Percentiles rank a stretch among this genome's conserved stretches.
Evolutionary conservation across 2,797 vertebrate species (phyloP).

Genomic region (Acanthornis magna): DNA sequence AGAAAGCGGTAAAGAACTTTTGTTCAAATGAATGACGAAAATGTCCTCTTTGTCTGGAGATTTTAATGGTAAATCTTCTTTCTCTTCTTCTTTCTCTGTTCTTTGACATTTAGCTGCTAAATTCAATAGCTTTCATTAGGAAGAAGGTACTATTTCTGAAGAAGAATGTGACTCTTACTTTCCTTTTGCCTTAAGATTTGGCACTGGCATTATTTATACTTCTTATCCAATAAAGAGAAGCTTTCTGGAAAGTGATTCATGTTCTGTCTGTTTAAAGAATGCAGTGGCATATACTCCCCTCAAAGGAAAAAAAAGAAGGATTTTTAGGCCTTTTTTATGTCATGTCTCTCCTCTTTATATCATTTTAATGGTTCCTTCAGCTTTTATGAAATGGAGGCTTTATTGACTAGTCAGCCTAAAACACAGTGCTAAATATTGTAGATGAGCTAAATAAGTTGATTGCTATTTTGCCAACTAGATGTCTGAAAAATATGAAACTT

Average conservation of each 20-base stretch:
- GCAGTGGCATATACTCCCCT: neutral
- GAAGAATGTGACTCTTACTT: conserved; percentile 21
- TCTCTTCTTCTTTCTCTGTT: neutral
- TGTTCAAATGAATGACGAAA: neutral
- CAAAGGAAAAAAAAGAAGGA: neutral
- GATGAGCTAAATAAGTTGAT: conserved; percentile 24
- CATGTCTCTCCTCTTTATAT: conserved; percentile 6
- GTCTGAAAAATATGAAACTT: neutral
- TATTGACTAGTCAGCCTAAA: conserved; percentile 40
- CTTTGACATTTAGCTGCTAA: conserved; percentile 16
- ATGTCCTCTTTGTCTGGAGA: neutral
- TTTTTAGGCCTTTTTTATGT: neutral
- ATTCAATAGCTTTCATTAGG: conserved; percentile 22
- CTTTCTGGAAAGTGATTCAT: conserved; percentile 31
- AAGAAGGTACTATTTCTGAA: neutral
- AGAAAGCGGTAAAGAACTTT: neutral
- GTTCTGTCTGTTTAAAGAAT: conserved; percentile 32
- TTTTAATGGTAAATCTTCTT: conserved; percentile 26
- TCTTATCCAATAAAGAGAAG: conserved; percentile 13
- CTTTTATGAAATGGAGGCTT: conserved; percentile 15
- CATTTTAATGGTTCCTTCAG: conserved; percentile 20
- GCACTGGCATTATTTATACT: conserved; percentile 17
- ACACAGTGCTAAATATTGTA: conserved; percentile 31
- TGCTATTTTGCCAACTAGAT: conserved; percentile 12
- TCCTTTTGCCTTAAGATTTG: conserved; percentile 16